These are phyloP conservation scores for Drosophila busckii DNA, from an alignment of 1,140 invertebrate species.

Conservation along the genomic window DNA sequence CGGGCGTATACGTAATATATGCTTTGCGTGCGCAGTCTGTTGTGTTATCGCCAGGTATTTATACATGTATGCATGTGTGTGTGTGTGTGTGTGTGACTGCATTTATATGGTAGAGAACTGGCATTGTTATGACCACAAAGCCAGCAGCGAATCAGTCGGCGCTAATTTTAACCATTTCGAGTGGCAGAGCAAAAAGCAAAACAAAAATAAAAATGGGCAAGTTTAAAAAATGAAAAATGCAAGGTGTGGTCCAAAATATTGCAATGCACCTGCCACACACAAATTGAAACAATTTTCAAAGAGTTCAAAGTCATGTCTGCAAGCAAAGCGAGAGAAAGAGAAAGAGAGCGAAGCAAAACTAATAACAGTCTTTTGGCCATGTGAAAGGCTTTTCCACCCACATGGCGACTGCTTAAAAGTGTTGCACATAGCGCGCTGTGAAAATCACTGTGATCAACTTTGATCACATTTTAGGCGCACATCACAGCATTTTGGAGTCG, in stretches of 20 bases:
- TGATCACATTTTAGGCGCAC: neutral
- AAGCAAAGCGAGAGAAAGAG: too few species aligned
- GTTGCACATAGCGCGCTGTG: too few species aligned
- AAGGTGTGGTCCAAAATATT: slow-evolving; percentile 21
- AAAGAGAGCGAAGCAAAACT: slow-evolving; percentile 14
- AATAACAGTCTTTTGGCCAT: slow-evolving; percentile 32
- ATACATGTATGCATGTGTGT: slow-evolving; percentile 7
- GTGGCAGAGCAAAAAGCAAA: too few species aligned
- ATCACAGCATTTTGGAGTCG: neutral
- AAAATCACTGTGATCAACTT: slow-evolving; percentile 12
- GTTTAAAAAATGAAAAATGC: slow-evolving; percentile 31
- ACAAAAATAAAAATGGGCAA: slow-evolving; percentile 32
- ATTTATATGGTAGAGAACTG: slow-evolving; percentile 38
- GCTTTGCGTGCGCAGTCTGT: slow-evolving; percentile 19
- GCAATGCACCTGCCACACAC: neutral
- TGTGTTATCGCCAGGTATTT: neutral
- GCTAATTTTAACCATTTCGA: slow-evolving; percentile 63
- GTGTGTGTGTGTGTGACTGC: slow-evolving; percentile 15
- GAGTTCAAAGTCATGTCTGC: slow-evolving; percentile 19
- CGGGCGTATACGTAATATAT: slow-evolving; percentile 46
- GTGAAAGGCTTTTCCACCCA: slow-evolving; percentile 53
- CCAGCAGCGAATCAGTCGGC: slow-evolving; percentile 39
- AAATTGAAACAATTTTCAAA: too few species aligned
- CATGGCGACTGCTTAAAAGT: too few species aligned
- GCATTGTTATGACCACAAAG: slow-evolving; percentile 43